These are phyloP conservation scores for Agrochola macilenta DNA, from an alignment of 2,888 invertebrate genomes.

Conservation along the genomic window DNA sequence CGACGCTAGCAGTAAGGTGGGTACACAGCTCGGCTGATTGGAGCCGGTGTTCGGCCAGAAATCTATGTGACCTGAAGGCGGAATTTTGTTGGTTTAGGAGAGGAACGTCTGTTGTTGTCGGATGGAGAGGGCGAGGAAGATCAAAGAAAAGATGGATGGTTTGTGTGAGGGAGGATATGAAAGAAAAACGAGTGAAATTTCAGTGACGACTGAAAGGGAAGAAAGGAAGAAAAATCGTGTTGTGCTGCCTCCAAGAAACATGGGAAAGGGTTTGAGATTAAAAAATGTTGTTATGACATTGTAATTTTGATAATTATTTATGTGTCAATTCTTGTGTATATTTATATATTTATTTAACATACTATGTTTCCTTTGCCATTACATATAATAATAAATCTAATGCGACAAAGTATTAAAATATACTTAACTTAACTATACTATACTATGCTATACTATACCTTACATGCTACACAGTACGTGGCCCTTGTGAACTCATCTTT, in stretches of 20 bases:
- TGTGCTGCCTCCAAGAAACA: too few species aligned
- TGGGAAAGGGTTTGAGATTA: too few species aligned
- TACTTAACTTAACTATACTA: too few species aligned
- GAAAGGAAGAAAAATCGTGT: background rate
- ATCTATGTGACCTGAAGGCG: conserved; percentile 81
- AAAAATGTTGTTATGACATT: background rate
- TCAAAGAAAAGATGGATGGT: background rate
- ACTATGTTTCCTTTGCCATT: too few species aligned
- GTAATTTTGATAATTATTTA: background rate
- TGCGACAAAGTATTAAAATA: too few species aligned
- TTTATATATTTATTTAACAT: too few species aligned
- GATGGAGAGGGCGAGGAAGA: background rate
- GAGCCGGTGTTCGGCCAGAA: conserved; percentile 85
- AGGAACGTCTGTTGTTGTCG: background rate
- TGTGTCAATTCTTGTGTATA: background rate
- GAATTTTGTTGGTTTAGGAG: background rate
- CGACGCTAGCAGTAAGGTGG: conserved; percentile 69
- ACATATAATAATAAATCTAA: too few species aligned
- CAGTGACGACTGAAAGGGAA: background rate
- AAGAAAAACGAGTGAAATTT: too few species aligned
- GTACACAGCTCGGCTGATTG: conserved; percentile 82
- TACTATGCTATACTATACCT: too few species aligned
- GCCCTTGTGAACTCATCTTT: too few species aligned
- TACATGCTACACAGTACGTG: too few species aligned
- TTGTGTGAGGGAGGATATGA: background rate